Conservation (phyloP, 2,113 vertebrate species). For the Carlito syrichta region DNA sequence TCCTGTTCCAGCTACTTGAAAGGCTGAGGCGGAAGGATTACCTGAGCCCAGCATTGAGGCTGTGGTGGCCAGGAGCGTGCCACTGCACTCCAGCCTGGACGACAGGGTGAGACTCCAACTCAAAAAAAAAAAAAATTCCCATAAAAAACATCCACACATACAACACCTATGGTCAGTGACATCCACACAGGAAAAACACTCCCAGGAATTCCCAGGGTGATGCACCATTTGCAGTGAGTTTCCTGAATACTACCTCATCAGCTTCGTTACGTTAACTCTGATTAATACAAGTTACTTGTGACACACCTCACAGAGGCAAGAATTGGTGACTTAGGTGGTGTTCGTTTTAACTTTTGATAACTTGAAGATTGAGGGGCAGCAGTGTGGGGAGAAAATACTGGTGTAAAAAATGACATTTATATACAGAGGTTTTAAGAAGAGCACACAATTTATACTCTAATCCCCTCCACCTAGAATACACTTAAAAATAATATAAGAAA, state of each 20-base stretch:
- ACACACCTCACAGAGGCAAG: background rate
- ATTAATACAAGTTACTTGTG: background rate
- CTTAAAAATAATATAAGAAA: background rate
- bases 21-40: too few species aligned
- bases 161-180: too few species aligned
- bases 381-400: background rate
- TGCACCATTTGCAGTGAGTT: background rate
- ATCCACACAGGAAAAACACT: background rate
- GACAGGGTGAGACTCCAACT: too few species aligned
- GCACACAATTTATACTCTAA: background rate
- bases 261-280: background rate
- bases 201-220: background rate
- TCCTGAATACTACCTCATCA: background rate
- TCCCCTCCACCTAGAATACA: background rate
- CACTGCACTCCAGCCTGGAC: too few species aligned
- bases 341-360: background rate
- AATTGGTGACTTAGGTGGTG: background rate
- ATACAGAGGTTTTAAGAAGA: background rate
- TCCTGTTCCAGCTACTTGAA: too few species aligned
- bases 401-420: background rate
- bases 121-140: too few species aligned
- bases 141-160: background rate
- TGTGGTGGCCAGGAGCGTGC: too few species aligned
- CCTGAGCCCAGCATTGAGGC: too few species aligned
- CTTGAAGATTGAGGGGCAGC: background rate